These are phyloP conservation scores for Nemoura dubitans DNA, from an alignment of 2,888 invertebrate species.

Conservation along the genomic window DNA sequence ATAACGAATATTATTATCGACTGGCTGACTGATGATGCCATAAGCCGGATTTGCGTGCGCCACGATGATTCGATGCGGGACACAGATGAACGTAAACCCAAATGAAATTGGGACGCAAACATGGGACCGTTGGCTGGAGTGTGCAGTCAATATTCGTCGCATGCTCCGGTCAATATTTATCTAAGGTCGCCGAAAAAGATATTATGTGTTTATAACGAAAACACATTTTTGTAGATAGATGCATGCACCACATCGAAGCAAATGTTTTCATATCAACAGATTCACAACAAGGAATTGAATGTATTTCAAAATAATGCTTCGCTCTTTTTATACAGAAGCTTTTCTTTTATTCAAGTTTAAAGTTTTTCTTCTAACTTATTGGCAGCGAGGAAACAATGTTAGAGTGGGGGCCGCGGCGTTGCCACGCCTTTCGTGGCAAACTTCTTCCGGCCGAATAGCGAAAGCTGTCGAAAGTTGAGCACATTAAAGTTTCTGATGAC, in stretches of 20 bases:
- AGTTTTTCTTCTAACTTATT: conserved; percentile 12
- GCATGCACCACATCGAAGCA: background rate
- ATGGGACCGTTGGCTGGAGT: background rate
- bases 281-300: background rate
- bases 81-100: background rate
- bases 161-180: background rate
- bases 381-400: conserved; percentile 7
- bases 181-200: background rate
- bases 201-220: conserved; percentile 1
- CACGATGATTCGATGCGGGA: background rate
- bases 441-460: background rate
- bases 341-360: conserved; percentile 12
- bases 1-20: background rate
- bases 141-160: background rate
- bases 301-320: background rate
- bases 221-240: background rate
- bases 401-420: background rate
- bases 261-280: background rate
- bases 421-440: background rate
- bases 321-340: background rate
- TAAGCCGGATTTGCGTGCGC: background rate
- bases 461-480: conserved; percentile 8
- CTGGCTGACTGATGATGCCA: background rate
- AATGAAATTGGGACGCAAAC: background rate
- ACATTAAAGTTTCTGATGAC: conserved; percentile 35